These are phyloP conservation scores for Copidosoma aretas DNA, from an alignment of 2,888 invertebrate species.

Conservation along the genomic window DNA sequence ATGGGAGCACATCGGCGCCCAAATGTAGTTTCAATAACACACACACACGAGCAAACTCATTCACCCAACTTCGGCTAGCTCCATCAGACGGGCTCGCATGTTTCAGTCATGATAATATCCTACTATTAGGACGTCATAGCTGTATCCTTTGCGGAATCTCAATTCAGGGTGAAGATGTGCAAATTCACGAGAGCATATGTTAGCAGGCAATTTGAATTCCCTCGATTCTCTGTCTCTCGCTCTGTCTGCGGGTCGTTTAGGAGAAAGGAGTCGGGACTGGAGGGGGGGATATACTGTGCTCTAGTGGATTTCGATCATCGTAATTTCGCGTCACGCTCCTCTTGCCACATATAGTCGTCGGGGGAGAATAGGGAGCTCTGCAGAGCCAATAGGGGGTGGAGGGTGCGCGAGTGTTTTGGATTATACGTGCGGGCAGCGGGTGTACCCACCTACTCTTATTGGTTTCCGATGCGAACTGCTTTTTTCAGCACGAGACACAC, in stretches of 20 bases:
- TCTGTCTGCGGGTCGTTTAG: slow-evolving; percentile 15
- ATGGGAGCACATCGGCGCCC: too few relatives aligned
- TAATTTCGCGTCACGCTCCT: slow-evolving; percentile 25
- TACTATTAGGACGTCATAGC: slow-evolving; percentile 5
- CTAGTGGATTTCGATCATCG: slow-evolving; percentile 24
- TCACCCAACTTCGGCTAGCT: too few relatives aligned
- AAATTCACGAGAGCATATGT: slow-evolving; percentile 28
- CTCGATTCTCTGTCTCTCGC: not conserved
- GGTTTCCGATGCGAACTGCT: slow-evolving; percentile 12
- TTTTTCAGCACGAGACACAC: not conserved
- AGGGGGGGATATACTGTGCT: not conserved
- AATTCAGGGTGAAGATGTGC: slow-evolving; percentile 21
- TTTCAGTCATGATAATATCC: too few relatives aligned
- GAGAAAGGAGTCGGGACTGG: not conserved
- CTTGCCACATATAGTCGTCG: slow-evolving; percentile 2
- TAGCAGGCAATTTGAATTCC: slow-evolving; percentile 30
- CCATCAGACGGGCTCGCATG: too few relatives aligned
- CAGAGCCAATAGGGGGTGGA: slow-evolving; percentile 5
- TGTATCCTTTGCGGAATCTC: not conserved
- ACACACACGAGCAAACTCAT: too few relatives aligned
- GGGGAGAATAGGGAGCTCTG: slow-evolving; percentile 3
- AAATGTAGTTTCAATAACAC: too few relatives aligned
- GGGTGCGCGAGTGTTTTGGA: slow-evolving; percentile 18
- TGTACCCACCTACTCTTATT: slow-evolving; percentile 2
- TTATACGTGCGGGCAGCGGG: not conserved